Evolutionary conservation across 2,888 invertebrate species (phyloP).

Genomic region (Empis livida): DNA sequence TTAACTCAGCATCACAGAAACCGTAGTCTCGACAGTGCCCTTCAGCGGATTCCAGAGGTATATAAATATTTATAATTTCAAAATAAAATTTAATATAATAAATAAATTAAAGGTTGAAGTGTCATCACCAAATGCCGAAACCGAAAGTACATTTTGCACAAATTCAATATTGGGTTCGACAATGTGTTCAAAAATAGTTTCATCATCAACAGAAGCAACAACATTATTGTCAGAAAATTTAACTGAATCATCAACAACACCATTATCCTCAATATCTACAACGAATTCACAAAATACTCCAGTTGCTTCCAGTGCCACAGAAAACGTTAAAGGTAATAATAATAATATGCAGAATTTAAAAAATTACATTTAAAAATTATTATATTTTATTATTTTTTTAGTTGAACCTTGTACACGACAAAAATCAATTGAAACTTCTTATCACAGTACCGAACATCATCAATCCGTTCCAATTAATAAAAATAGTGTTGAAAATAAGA

Average conservation of each 20-base stretch:
- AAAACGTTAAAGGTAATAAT: conserved; percentile 6
- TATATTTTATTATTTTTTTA: conserved; percentile 5
- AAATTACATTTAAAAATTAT: neutral
- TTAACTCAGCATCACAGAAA: conserved; percentile 68
- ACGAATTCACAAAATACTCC: conserved; percentile 13
- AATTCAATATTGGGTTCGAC: conserved; percentile 34
- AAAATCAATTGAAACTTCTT: conserved; percentile 15
- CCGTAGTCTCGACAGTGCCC: conserved; percentile 78
- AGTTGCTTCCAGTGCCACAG: conserved; percentile 2
- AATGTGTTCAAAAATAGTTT: conserved; percentile 32
- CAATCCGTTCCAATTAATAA: no score
- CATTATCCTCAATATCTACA: conserved; percentile 12
- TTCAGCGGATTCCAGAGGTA: conserved; percentile 78
- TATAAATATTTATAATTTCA: neutral
- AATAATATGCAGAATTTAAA: conserved; percentile 17
- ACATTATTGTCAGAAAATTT: conserved; percentile 3
- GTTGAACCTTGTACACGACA: conserved; percentile 15
- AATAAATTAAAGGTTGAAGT: conserved; percentile 30
- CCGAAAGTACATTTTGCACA: conserved; percentile 35
- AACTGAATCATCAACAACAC: conserved; percentile 6
- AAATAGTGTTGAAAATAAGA: neutral
- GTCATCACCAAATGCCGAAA: conserved; percentile 36
- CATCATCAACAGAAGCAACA: conserved; percentile 5
- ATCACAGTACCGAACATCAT: conserved; percentile 8
- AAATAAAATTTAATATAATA: conserved; percentile 2